Evolutionary conservation across 2,113 vertebrate genomes (phyloP).

Genomic region (Numenius arquata): DNA sequence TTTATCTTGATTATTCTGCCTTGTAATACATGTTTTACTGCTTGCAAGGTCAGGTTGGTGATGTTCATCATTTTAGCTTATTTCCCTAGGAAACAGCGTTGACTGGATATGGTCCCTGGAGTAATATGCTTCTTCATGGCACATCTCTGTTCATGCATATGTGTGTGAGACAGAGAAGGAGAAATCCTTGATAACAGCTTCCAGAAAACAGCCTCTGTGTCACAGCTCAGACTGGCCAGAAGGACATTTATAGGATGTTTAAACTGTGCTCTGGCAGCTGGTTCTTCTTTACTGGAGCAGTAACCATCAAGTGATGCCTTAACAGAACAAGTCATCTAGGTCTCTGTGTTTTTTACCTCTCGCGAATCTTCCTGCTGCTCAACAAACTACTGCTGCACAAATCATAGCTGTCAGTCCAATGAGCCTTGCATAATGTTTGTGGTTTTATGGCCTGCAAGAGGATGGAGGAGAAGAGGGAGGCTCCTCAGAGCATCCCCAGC

Average conservation of each 20-base stretch:
- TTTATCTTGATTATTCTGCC: constrained; percentile 45
- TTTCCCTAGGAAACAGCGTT: neutral
- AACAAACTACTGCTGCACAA: neutral
- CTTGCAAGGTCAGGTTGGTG: neutral
- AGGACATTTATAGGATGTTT: neutral
- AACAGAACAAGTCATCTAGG: neutral
- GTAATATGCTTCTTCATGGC: neutral
- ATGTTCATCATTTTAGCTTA: constrained; percentile 30
- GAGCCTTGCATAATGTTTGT: neutral
- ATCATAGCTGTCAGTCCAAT: constrained; percentile 8
- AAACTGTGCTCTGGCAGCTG: neutral
- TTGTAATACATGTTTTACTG: constrained; percentile 41
- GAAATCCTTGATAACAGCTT: neutral
- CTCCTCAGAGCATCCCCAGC: neutral
- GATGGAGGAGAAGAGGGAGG: neutral
- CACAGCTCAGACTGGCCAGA: neutral
- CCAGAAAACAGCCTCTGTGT: neutral
- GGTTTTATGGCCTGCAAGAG: neutral
- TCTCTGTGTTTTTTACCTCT: neutral
- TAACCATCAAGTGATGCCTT: neutral
- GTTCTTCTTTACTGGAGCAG: neutral
- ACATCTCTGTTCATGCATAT: neutral
- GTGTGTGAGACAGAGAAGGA: neutral
- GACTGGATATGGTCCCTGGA: neutral
- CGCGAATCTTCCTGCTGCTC: neutral